phyloP scores from a whole-genome alignment of 2,113 vertebrate genomes.

The Myiagra hebetior region DNA sequence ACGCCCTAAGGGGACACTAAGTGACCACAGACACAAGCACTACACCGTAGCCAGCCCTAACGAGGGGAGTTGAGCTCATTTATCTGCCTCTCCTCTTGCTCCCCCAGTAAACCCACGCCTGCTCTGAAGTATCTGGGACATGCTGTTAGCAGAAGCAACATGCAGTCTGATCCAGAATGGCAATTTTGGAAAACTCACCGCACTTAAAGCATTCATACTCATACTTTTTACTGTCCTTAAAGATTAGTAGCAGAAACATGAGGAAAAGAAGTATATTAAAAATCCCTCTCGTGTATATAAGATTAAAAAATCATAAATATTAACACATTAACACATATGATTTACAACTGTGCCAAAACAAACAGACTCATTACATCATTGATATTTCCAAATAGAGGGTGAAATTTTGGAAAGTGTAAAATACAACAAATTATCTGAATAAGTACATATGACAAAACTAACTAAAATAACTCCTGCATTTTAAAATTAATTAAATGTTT shows the following conservation, averaged over 20 bases:
- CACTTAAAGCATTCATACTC: not conserved
- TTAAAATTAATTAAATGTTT: conserved; percentile 42
- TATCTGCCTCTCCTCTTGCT: not conserved
- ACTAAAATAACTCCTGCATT: conserved; percentile 35
- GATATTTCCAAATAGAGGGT: conserved; percentile 49
- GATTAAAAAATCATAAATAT: conserved; percentile 55
- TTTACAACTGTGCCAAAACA: conserved; percentile 57
- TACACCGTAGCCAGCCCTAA: not conserved
- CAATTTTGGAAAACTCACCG: not conserved
- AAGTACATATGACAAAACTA: conserved; percentile 35
- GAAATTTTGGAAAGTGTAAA: conserved; percentile 51
- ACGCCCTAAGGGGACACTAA: not conserved
- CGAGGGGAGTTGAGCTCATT: rapidly evolving
- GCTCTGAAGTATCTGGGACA: not conserved
- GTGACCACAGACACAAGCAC: not conserved
- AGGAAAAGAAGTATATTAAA: not conserved
- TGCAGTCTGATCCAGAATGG: not conserved
- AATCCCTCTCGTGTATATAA: conserved; percentile 14
- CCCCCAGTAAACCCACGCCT: not conserved
- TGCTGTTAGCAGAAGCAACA: not conserved
- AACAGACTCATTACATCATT: conserved; percentile 29
- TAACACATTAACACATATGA: conserved; percentile 49
- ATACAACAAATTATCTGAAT: conserved; percentile 41
- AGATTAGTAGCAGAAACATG: not conserved
- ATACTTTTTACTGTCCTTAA: not conserved